Percentiles rank a stretch among this genome's conserved stretches.
Conservation (phyloP, 2,113 vertebrate species). For the Piaya cayana region DNA sequence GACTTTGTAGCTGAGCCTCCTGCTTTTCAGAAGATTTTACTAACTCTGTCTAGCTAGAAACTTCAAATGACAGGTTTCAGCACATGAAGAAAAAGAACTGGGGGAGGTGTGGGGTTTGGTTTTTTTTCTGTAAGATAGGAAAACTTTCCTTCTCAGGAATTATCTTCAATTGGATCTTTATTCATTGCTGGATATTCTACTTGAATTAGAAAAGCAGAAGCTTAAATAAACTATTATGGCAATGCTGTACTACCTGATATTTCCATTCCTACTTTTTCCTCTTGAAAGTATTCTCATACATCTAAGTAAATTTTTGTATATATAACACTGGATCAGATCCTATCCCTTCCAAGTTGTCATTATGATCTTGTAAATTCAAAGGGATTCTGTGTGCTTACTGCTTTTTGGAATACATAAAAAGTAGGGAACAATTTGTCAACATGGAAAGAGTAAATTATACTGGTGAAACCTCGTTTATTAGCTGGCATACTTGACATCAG, state of each 20-base stretch:
- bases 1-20: background rate
- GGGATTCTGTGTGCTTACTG: background rate
- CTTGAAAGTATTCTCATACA: background rate
- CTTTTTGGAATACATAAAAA: background rate
- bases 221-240: background rate
- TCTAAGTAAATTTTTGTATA: background rate
- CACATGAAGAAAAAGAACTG: background rate
- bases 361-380: background rate
- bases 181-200: background rate
- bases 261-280: background rate
- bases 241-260: background rate
- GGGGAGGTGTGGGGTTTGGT: accelerated
- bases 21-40: background rate
- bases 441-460: background rate
- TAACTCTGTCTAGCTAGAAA: background rate
- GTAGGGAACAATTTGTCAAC: background rate
- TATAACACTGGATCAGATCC: background rate
- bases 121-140: background rate
- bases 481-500: background rate
- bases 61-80: background rate
- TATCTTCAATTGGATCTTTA: background rate
- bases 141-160: background rate
- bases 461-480: background rate
- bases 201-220: background rate
- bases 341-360: background rate